phyloP scores from a whole-genome alignment of 2,888 invertebrate species.

The Drosophila borborema region DNA sequence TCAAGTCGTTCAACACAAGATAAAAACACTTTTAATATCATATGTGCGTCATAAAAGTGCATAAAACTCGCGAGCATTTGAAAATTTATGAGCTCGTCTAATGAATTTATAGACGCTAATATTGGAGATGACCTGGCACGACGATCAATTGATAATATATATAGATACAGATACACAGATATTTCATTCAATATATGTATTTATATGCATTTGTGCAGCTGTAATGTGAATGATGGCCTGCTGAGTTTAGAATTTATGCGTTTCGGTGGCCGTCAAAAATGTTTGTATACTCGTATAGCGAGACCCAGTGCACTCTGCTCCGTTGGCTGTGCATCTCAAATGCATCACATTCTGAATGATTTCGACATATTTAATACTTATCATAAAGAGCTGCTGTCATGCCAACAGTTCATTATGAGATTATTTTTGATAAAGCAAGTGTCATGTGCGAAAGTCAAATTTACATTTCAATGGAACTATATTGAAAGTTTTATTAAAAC shows the following conservation, averaged over 20 bases:
- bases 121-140: constrained; percentile 58
- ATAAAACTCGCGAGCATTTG: constrained; percentile 33
- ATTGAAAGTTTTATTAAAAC: no score
- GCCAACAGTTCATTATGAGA: constrained; percentile 28
- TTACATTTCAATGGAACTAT: not conserved
- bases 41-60: constrained; percentile 35
- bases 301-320: constrained; percentile 39
- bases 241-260: constrained; percentile 45
- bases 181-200: constrained; percentile 28
- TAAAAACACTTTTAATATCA: not conserved
- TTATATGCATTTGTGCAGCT: constrained; percentile 25
- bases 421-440: constrained; percentile 7
- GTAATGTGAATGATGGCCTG: constrained; percentile 30
- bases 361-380: constrained; percentile 17
- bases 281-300: constrained; percentile 18
- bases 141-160: constrained; percentile 63
- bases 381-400: constrained; percentile 13
- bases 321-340: constrained; percentile 34
- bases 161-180: constrained; percentile 19
- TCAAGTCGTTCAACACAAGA: constrained; percentile 1
- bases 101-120: constrained; percentile 63
- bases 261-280: constrained; percentile 51
- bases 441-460: constrained; percentile 7
- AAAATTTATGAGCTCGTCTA: constrained; percentile 52
- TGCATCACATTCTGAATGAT: constrained; percentile 19